Conservation (phyloP, 2,797 vertebrate genomes). For the Pogonophryne albipinna region DNA sequence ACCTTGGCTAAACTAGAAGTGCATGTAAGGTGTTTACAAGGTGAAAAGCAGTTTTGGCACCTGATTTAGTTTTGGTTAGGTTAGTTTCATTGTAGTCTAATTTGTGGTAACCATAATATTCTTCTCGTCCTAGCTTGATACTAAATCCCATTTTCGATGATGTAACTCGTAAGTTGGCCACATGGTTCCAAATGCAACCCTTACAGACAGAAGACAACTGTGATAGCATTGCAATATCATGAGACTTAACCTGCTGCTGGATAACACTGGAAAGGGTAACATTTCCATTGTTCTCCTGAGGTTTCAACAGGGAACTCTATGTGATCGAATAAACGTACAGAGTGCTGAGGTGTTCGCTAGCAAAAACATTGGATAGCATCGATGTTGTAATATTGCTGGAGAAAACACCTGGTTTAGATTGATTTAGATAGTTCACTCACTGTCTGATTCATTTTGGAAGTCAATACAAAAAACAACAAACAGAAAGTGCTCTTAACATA, state of each 20-base stretch:
- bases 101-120: not conserved
- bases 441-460: too few species aligned
- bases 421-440: too few species aligned
- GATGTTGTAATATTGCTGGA: not conserved
- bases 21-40: not conserved
- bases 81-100: not conserved
- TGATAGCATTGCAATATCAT: not conserved
- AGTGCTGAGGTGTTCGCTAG: too few species aligned
- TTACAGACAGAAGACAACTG: not conserved
- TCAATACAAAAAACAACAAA: not conserved
- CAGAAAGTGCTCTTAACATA: too few species aligned
- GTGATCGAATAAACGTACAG: too few species aligned
- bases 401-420: not conserved
- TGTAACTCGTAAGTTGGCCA: not conserved
- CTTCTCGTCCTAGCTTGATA: not conserved
- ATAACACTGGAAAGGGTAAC: not conserved
- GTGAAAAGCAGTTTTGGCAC: not conserved
- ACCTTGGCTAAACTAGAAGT: slow-evolving; percentile 6
- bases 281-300: not conserved
- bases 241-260: not conserved
- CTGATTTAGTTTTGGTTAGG: not conserved
- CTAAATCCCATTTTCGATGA: too few species aligned
- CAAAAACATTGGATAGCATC: not conserved
- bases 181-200: not conserved
- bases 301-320: too few species aligned